Conservation (phyloP, 2,113 vertebrate species). For the Muntiacus muntjak region DNA sequence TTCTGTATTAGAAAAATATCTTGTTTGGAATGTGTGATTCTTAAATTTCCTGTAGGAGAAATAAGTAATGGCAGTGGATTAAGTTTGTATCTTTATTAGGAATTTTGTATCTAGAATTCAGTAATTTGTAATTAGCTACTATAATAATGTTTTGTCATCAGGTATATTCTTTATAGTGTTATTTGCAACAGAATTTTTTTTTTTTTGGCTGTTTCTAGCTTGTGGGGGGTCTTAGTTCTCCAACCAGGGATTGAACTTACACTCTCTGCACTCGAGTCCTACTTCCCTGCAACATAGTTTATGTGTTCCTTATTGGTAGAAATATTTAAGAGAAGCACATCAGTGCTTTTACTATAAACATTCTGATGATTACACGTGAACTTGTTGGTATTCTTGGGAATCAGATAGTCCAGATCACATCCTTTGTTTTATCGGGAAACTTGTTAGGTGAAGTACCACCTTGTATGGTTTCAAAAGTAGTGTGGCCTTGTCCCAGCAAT, state of each 20-base stretch:
- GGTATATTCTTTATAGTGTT: not conserved
- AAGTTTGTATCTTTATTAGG: not conserved
- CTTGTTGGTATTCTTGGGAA: not conserved
- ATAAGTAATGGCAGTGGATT: not conserved
- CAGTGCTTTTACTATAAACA: not conserved
- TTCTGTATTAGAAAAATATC: not conserved
- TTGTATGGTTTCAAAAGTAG: not conserved
- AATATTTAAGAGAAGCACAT: not conserved
- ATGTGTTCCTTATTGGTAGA: conserved; percentile 11
- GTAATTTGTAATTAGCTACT: not conserved
- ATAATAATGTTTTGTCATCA: not conserved
- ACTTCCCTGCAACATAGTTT: not conserved
- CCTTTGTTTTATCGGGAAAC: not conserved
- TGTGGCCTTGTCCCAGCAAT: not conserved
- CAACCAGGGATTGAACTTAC: not conserved
- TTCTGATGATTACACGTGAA: conserved; percentile 7
- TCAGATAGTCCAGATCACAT: not conserved
- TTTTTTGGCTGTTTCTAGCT: not conserved
- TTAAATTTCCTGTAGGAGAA: not conserved
- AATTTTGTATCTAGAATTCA: not conserved
- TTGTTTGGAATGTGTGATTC: not conserved
- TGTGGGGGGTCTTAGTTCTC: not conserved
- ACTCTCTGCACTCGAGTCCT: not conserved
- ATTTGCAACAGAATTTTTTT: not conserved
- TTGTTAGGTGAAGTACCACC: not conserved